These are phyloP conservation scores for Rhyzopertha dominica DNA, from an alignment of 1,140 invertebrate genomes.

Conservation along the genomic window DNA sequence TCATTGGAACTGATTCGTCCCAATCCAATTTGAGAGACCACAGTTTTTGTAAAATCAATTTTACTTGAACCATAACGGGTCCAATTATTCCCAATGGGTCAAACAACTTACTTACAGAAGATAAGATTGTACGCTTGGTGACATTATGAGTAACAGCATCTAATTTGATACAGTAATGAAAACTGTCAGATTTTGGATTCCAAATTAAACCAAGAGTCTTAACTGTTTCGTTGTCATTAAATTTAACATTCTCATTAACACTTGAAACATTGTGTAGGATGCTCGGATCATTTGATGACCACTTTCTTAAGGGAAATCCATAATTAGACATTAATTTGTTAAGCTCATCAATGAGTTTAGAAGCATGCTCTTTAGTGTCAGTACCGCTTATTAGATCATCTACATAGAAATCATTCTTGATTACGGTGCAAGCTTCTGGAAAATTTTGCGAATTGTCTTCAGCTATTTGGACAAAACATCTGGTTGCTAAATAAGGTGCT, in stretches of 20 bases:
- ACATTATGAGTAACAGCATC: neutral
- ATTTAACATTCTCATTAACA: neutral
- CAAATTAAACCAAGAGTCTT: constrained; percentile 2
- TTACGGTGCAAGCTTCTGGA: constrained; percentile 22
- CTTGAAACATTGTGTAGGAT: neutral
- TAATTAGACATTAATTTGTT: too few relatives aligned
- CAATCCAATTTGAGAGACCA: constrained; percentile 7
- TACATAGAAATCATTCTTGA: constrained; percentile 43
- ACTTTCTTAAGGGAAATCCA: too few relatives aligned
- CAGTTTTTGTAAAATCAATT: constrained; percentile 10
- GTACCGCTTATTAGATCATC: constrained; percentile 46
- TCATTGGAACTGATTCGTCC: constrained; percentile 8
- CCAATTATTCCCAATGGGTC: constrained; percentile 13
- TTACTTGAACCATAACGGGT: constrained; percentile 1
- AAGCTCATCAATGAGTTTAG: too few relatives aligned
- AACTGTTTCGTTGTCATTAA: constrained; percentile 7
- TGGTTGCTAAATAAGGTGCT: constrained; percentile 39
- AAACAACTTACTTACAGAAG: constrained; percentile 4
- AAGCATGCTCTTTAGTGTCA: too few relatives aligned
- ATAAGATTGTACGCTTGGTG: constrained; percentile 8
- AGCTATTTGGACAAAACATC: constrained; percentile 33
- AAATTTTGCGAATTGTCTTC: constrained; percentile 22
- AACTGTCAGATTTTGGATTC: neutral
- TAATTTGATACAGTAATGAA: neutral
- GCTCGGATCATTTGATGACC: too few relatives aligned